phyloP scores from a whole-genome alignment of 2,888 invertebrate genomes.

The Drosophila multiciliata region DNA sequence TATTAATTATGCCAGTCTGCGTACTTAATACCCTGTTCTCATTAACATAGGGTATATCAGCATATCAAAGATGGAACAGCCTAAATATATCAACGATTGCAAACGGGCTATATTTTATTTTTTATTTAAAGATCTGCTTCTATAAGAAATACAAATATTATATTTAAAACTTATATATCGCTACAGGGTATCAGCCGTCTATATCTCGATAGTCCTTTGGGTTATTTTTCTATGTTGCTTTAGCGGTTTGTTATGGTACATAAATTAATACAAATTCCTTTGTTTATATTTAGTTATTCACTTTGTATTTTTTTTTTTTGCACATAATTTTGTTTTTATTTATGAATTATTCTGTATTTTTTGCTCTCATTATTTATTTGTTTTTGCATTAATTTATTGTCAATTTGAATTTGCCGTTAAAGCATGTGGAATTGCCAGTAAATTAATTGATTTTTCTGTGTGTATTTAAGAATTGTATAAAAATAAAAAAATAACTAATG shows the following conservation, averaged over 20 bases:
- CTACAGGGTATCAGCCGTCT: background rate
- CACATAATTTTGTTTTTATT: conserved; percentile 14
- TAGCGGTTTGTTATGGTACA: conserved; percentile 31
- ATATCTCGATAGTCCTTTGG: too few species aligned
- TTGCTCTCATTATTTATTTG: conserved; percentile 4
- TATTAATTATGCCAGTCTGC: conserved; percentile 55
- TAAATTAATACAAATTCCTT: conserved; percentile 59
- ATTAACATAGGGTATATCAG: background rate
- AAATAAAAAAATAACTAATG: conserved; percentile 7
- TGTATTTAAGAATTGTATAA: background rate
- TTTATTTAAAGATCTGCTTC: background rate
- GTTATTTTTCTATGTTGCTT: background rate
- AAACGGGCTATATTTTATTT: background rate
- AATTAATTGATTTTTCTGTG: background rate
- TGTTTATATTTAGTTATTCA: conserved; percentile 57
- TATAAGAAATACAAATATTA: background rate
- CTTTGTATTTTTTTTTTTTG: conserved; percentile 26
- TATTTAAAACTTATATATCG: too few species aligned
- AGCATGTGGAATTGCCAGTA: background rate
- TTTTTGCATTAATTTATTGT: conserved; percentile 10
- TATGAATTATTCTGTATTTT: conserved; percentile 2
- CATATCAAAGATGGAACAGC: too few species aligned
- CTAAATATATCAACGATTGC: background rate
- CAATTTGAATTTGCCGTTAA: background rate
- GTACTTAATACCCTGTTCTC: conserved; percentile 2